These are phyloP conservation scores for Callionymus lyra DNA, from an alignment of 2,113 vertebrate species.

Conservation along the genomic window DNA sequence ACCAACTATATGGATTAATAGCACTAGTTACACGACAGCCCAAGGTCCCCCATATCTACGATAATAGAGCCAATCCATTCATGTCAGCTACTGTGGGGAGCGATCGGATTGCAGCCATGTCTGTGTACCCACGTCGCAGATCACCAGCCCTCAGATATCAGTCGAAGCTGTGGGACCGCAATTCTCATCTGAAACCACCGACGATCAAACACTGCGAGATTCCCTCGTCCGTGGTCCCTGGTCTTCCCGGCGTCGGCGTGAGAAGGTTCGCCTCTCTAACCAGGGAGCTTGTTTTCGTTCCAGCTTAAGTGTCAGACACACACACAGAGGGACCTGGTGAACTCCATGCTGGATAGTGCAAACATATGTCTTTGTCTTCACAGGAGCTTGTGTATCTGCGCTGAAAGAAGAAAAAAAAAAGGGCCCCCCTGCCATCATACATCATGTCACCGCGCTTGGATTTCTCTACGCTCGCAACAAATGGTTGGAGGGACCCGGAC, in stretches of 20 bases:
- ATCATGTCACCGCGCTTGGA: slow-evolving; percentile 15
- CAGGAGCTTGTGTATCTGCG: slow-evolving; percentile 20
- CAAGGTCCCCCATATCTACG: slow-evolving; percentile 56
- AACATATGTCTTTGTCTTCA: slow-evolving; percentile 22
- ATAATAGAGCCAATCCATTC: slow-evolving; percentile 74
- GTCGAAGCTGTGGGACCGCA: slow-evolving; percentile 42
- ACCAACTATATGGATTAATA: slow-evolving; percentile 73
- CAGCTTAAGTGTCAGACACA: slow-evolving; percentile 7
- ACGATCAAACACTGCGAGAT: slow-evolving; percentile 32
- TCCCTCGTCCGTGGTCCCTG: background rate
- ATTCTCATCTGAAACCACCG: slow-evolving; percentile 53
- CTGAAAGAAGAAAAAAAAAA: slow-evolving; percentile 33
- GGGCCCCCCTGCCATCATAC: slow-evolving; percentile 24
- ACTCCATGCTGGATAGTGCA: slow-evolving; percentile 22
- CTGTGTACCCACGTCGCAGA: slow-evolving; percentile 56
- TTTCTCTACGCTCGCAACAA: background rate
- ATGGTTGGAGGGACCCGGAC: background rate
- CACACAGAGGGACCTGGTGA: slow-evolving; percentile 4
- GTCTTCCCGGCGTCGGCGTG: slow-evolving; percentile 3
- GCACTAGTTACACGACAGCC: slow-evolving; percentile 66
- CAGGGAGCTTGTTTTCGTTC: slow-evolving; percentile 46
- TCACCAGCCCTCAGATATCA: slow-evolving; percentile 47
- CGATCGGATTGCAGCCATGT: slow-evolving; percentile 63
- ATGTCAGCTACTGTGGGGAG: slow-evolving; percentile 68
- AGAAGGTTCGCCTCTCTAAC: slow-evolving; percentile 18